These are phyloP conservation scores for Epizoanthus ramosus DNA, from an alignment of 92 coral and sea anemone species.

Conservation along the genomic window DNA sequence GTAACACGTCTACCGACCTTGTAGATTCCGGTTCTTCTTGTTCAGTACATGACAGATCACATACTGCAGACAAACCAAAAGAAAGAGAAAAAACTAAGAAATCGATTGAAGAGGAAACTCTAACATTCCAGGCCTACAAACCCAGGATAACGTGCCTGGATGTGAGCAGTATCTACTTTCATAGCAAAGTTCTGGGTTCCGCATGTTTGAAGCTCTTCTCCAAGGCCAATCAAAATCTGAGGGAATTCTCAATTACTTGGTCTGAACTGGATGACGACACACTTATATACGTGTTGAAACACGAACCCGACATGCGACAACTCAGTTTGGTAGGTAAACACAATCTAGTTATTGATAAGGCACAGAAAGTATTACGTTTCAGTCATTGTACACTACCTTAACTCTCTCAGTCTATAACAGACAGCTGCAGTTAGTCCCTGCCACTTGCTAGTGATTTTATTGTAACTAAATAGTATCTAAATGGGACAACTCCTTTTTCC, in stretches of 20 bases:
- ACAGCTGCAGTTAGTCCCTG: too few relatives aligned
- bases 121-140: constrained; percentile 8
- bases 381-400: too few relatives aligned
- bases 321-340: constrained; percentile 65
- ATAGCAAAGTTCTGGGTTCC: constrained; percentile 65
- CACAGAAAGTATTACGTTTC: background rate
- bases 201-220: constrained; percentile 76
- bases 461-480: too few relatives aligned
- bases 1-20: background rate
- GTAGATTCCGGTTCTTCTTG: background rate
- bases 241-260: constrained; percentile 69
- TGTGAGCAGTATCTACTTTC: constrained; percentile 65
- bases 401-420: too few relatives aligned
- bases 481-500: too few relatives aligned
- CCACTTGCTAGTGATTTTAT: too few relatives aligned
- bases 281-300: constrained; percentile 57
- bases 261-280: constrained; percentile 72
- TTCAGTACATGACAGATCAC: background rate
- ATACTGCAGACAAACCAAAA: background rate
- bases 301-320: constrained; percentile 60
- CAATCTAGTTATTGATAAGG: too few relatives aligned
- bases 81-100: background rate
- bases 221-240: constrained; percentile 51
- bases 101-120: background rate
- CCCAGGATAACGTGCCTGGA: constrained; percentile 72